Base-by-base conservation (phyloP, 2,113 vertebrate genomes). In the Nipponia nippon region DNA sequence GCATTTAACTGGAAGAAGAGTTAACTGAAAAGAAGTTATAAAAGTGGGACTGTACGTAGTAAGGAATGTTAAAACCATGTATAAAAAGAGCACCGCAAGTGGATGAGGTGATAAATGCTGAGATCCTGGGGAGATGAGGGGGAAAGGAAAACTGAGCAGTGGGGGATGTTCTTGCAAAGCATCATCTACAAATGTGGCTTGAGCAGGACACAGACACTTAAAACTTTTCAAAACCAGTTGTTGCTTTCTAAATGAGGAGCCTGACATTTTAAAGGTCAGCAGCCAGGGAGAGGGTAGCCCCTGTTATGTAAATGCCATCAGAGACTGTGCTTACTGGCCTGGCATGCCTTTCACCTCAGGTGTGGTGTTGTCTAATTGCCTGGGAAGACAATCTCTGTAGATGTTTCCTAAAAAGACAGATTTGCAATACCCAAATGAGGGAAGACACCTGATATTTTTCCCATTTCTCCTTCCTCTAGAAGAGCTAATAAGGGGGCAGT, bases 251-350 rank as follows among this genome's bases (percentile, higher is more conserved):
- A 96, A 95, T 83, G 89, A 94, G 93, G 29, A 55, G n/a, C 38
- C 72, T 96, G 95, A 89, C 93, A 79, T 97, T 97, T 96, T 11
- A 89, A 96, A 96, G 96, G 96, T 91, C 96, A n/a, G 78, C 72
- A 22, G 75, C 10, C 67, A 52, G 36, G 49, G 36, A 44, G 27
- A 70, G 53, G 34, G 29, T 29, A 49, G 6, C 36, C 7, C 47
- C 89, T 30, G 73, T 5, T 36, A 83, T 36, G 42, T 40, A 63
- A 83, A 65, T 10, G 32, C 76, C 20, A 0, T 22, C 78, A 10
- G 5, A 44, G 21, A 0, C 65, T 52, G n/a, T n/a, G 62, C 73
- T 92, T 36, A 6, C 65, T 16, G 55, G 25, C 38, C 27, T 3
- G 23, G 21, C 5, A 0, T 7, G 72, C 17, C 65, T 71, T 72